A percentile compares a stretch with the other conserved stretches of the same genome.
phyloP scores from a whole-genome alignment of 2,888 invertebrate genomes.

The Folsomia candida region DNA sequence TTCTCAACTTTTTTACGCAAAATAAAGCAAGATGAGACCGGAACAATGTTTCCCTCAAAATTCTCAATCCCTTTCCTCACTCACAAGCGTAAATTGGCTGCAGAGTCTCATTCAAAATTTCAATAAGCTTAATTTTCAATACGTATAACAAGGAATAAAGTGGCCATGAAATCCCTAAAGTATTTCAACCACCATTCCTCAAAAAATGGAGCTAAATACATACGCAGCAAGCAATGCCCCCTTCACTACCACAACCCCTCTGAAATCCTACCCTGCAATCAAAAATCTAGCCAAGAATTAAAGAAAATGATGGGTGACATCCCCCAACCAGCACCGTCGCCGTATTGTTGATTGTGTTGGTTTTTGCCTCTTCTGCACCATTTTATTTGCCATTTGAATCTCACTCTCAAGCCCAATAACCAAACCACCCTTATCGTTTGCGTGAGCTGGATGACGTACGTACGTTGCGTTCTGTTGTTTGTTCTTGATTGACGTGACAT shows the following conservation, averaged over 20 bases:
- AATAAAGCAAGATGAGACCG: no score
- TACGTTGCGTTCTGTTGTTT: neutral
- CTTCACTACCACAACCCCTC: constrained; percentile 9
- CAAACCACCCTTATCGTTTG: neutral
- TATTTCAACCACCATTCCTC: constrained; percentile 28
- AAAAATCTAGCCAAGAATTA: neutral
- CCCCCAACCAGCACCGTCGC: neutral
- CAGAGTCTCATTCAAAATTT: no score
- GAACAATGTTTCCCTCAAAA: neutral
- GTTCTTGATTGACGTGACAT: constrained; percentile 1
- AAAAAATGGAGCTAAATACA: constrained; percentile 1
- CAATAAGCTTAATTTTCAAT: neutral
- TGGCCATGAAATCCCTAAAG: constrained; percentile 44
- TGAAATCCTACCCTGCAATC: neutral
- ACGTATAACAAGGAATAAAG: constrained; percentile 26
- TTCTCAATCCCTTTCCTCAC: constrained; percentile 5
- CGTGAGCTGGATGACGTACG: neutral
- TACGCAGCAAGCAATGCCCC: neutral
- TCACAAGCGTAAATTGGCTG: no score
- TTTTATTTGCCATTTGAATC: neutral
- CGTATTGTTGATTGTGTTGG: no score
- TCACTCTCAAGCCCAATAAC: neutral
- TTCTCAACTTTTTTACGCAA: no score
- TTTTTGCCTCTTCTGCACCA: neutral
- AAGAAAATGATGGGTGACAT: neutral